Evolutionary conservation across 2,797 vertebrate genomes (phyloP), one percentile per base, ranked within the genome.

Genomic region (Choloepus didactylus): DNA sequence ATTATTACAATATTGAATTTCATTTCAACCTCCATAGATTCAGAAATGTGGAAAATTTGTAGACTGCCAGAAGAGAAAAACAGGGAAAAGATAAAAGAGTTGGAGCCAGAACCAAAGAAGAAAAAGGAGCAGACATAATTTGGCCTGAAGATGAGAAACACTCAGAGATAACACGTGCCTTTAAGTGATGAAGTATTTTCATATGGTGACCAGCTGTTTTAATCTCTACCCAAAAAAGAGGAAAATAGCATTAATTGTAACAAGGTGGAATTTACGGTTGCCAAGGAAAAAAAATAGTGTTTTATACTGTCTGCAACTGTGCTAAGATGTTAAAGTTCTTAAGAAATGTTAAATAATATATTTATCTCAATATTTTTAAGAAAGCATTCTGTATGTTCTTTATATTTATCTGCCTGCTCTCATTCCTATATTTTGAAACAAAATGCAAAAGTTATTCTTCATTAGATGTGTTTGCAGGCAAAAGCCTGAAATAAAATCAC

Each of bases 141-240:
- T 96, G 82, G 89, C 70, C 54, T 69, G 5, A 79, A 93, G 75
- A 93, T 70, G 35, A 94, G 16, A 96, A 89, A 90, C 9, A 38
- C 12, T 77, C 75, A 67, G 62, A 96, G 96, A 97, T 96, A 93
- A 87, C 72, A 93, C 89, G 89, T 87, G 85, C 51, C 89, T 96
- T 95, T 94, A 95, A 96, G 89, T 86, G 66, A 89, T 91, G 44
- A 96, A 85, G 41, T 54, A 49, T 93, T 92, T 85, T 96, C 91
- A 94, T 95, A 69, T 92, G 93, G 89, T 70, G 9, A 93, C 84
- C 87, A 97, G 89, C 95, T 96, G 89, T 96, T 96, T 96, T 77
- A 27, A 60, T 89, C 84, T 95, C 91, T 89, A 60, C 31, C 31
- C 84, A 44, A 83, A 92, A 54, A 54, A 84, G 62, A 73, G 91